A percentile compares a stretch with the other conserved stretches of the same genome.
Evolutionary conservation across 2,888 invertebrate genomes (phyloP).

Genomic region (Rhyacophila evoluta): DNA sequence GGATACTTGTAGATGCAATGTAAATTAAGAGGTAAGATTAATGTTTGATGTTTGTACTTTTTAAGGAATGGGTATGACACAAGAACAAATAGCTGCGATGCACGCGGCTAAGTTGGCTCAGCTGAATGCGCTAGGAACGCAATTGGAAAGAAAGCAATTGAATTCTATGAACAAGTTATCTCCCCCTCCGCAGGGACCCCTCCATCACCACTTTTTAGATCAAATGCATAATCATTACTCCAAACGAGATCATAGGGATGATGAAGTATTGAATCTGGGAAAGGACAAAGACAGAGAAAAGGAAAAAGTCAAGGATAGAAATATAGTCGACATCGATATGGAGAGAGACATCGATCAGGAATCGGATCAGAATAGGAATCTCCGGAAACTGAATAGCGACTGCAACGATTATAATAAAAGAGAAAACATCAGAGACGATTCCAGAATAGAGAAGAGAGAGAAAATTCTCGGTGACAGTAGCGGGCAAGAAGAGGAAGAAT

Average conservation of each 20-base stretch:
- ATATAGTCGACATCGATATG: conserved; percentile 63
- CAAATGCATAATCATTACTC: conserved; percentile 75
- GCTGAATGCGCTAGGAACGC: conserved; percentile 75
- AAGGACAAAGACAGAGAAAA: conserved; percentile 64
- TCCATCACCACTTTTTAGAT: conserved; percentile 73
- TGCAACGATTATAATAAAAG: conserved; percentile 62
- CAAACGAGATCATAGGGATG: conserved; percentile 62
- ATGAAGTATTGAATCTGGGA: conserved; percentile 70
- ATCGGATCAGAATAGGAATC: conserved; percentile 71
- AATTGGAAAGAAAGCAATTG: conserved; percentile 65
- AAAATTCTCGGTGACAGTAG: conserved; percentile 56
- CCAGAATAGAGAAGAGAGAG: conserved; percentile 50
- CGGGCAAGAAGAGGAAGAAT: conserved; percentile 66
- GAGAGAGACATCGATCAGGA: conserved; percentile 68
- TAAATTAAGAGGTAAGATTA: too few relatives aligned
- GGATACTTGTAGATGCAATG: too few relatives aligned
- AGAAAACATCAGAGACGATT: conserved; percentile 45
- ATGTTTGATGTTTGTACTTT: conserved; percentile 35
- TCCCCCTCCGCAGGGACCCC: conserved; percentile 66
- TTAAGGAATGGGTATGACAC: conserved; percentile 71
- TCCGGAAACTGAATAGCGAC: conserved; percentile 59
- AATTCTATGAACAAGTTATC: conserved; percentile 71
- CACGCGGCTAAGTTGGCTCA: conserved; percentile 85
- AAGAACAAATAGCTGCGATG: conserved; percentile 79
- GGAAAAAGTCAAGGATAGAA: conserved; percentile 52